Percentiles rank a stretch among this genome's conserved stretches.
phyloP scores from a whole-genome alignment of 2,113 vertebrate species.

The Isurus oxyrinchus region DNA sequence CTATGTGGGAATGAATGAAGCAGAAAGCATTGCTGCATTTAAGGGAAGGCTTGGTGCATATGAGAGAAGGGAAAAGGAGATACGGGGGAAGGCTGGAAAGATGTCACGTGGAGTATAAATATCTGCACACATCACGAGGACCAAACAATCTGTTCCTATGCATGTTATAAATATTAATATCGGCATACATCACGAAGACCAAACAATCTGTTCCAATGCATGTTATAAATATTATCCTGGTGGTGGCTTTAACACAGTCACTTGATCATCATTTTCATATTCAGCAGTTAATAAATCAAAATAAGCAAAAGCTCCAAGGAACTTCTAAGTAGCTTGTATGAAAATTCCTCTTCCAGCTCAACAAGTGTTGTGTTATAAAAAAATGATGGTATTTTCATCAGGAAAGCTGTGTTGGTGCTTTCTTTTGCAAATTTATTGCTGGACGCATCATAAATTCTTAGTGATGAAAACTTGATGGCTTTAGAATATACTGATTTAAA shows the following conservation, averaged over 20 bases:
- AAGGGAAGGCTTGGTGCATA: background rate
- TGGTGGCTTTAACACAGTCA: background rate
- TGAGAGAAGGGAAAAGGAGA: background rate
- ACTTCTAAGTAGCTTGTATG: background rate
- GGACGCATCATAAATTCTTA: background rate
- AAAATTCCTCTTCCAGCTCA: background rate
- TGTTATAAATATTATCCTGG: background rate
- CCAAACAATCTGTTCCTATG: background rate
- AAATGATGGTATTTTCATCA: background rate
- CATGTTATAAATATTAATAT: background rate
- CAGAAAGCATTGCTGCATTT: background rate
- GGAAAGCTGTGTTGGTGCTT: background rate
- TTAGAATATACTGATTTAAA: background rate
- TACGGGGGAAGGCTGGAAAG: background rate
- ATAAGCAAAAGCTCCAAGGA: background rate
- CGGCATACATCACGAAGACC: background rate
- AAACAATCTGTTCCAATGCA: background rate
- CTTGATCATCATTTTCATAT: background rate
- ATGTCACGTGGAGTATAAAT: background rate
- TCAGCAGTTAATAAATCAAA: background rate
- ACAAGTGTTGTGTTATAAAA: background rate
- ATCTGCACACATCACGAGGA: background rate
- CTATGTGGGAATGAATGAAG: background rate
- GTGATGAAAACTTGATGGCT: background rate
- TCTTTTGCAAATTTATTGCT: background rate